A percentile compares a stretch with the other conserved stretches of the same genome.
These are phyloP conservation scores for Hippopotamyrus pictus DNA, from an alignment of 2,797 vertebrate genomes.

Conservation along the genomic window DNA sequence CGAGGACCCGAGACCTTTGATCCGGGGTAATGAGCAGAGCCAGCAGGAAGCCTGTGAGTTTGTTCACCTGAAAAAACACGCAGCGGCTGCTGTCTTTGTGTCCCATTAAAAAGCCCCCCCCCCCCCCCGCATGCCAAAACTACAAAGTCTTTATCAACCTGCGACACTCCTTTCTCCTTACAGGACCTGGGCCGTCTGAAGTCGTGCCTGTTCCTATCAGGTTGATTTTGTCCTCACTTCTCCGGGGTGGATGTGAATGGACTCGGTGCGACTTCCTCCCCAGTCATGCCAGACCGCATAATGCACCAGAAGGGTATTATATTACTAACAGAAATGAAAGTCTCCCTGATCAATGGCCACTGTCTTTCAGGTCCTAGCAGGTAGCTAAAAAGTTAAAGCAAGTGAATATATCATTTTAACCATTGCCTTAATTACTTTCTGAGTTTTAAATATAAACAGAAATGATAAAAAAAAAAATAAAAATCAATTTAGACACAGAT, in stretches of 20 bases:
- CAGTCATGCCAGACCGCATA: not conserved
- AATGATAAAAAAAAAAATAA: not conserved
- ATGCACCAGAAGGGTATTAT: not conserved
- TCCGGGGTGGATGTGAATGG: not conserved
- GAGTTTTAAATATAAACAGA: not conserved
- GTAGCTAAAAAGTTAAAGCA: not conserved
- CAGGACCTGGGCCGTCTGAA: not conserved
- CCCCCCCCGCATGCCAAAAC: not conserved
- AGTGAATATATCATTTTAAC: not conserved
- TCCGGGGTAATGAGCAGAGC: constrained; percentile 66
- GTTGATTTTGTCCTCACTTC: not conserved
- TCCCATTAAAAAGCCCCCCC: constrained; percentile 27
- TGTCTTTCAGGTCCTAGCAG: not conserved
- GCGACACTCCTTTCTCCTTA: not conserved
- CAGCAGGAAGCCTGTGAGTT: constrained; percentile 45
- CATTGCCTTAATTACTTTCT: too few relatives aligned
- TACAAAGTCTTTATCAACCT: not conserved
- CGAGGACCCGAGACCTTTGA: constrained; percentile 64
- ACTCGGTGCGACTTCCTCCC: not conserved
- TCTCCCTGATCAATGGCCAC: not conserved
- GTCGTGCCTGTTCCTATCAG: not conserved
- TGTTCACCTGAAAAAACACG: constrained; percentile 47
- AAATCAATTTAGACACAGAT: not conserved
- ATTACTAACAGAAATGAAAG: not conserved
- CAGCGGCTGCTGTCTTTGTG: constrained; percentile 14